phyloP scores from a whole-genome alignment of 2,113 vertebrate genomes.

The Rhodinocichla rosea region DNA sequence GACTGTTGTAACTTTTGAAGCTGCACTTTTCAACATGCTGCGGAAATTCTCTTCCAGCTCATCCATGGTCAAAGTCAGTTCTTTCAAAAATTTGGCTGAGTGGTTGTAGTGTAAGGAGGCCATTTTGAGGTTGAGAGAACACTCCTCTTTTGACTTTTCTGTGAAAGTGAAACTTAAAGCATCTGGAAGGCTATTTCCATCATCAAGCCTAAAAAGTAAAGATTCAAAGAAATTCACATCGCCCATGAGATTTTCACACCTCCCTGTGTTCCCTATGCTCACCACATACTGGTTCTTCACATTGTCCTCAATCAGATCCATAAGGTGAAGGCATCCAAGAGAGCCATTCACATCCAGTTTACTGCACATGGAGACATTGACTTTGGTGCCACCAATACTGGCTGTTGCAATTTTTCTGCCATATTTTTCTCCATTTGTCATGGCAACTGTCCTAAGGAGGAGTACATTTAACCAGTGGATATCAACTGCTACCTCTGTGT shows the following conservation, averaged over 20 bases:
- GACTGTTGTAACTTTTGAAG: constrained; percentile 92
- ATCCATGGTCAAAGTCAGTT: constrained; percentile 90
- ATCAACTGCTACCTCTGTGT: constrained; percentile 91
- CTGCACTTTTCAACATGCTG: constrained; percentile 91
- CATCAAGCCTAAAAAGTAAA: constrained; percentile 68
- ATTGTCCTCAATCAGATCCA: constrained; percentile 90
- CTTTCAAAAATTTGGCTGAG: constrained; percentile 92
- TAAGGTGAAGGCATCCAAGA: constrained; percentile 90
- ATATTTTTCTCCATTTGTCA: constrained; percentile 83
- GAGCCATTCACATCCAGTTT: constrained; percentile 87
- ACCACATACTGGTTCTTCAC: constrained; percentile 89
- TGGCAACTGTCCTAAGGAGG: constrained; percentile 87
- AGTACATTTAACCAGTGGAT: constrained; percentile 93
- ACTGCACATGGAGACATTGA: constrained; percentile 90
- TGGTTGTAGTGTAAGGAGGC: constrained; percentile 97
- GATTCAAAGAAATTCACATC: constrained; percentile 57
- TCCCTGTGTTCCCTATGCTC: constrained; percentile 86
- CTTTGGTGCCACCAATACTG: constrained; percentile 91
- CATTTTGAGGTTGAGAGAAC: constrained; percentile 88
- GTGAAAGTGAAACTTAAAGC: constrained; percentile 87
- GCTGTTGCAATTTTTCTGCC: constrained; percentile 96
- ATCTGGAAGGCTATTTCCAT: constrained; percentile 73
- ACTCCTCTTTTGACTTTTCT: constrained; percentile 89
- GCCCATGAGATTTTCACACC: constrained; percentile 69
- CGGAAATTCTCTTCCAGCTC: constrained; percentile 94